A percentile compares a stretch with the other conserved stretches of the same genome.
Evolutionary conservation across 2,888 invertebrate genomes (phyloP).

Genomic region (Drosophila kuntzei): DNA sequence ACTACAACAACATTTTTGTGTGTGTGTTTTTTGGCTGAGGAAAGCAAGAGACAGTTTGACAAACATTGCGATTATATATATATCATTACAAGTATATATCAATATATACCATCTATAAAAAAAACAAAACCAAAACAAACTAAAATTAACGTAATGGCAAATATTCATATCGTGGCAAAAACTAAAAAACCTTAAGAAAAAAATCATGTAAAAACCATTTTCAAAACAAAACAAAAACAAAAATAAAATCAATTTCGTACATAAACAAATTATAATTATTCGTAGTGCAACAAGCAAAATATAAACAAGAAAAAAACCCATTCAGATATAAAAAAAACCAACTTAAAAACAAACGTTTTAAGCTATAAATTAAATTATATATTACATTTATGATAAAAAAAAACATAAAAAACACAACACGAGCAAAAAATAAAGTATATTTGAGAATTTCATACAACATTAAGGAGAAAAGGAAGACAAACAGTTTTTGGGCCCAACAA

Average conservation of each 20-base stretch:
- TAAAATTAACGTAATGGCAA: slow-evolving; percentile 57
- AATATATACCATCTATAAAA: slow-evolving; percentile 31
- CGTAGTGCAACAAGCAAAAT: slow-evolving; percentile 56
- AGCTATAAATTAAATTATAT: slow-evolving; percentile 66
- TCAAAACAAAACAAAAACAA: slow-evolving; percentile 37
- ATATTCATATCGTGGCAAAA: slow-evolving; percentile 77
- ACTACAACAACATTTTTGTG: slow-evolving; percentile 33
- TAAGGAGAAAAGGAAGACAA: slow-evolving; percentile 30
- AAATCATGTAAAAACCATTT: slow-evolving; percentile 61
- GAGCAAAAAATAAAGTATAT: slow-evolving; percentile 43
- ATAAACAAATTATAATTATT: slow-evolving; percentile 62
- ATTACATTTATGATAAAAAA: slow-evolving; percentile 57
- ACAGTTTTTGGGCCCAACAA: slow-evolving; percentile 54
- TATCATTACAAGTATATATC: slow-evolving; percentile 40
- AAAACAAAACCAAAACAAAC: slow-evolving; percentile 44
- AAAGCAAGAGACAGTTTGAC: slow-evolving; percentile 51
- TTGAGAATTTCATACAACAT: slow-evolving; percentile 59
- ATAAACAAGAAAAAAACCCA: slow-evolving; percentile 40
- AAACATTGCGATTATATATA: slow-evolving; percentile 47
- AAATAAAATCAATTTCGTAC: slow-evolving; percentile 54
- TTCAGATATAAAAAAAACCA: slow-evolving; percentile 46
- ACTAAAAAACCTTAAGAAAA: slow-evolving; percentile 35
- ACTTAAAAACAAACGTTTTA: slow-evolving; percentile 51
- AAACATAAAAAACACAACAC: slow-evolving; percentile 22
- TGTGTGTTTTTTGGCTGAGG: slow-evolving; percentile 55